Evolutionary conservation across 2,797 vertebrate species (phyloP).

Genomic region (Intellagama lesueurii): DNA sequence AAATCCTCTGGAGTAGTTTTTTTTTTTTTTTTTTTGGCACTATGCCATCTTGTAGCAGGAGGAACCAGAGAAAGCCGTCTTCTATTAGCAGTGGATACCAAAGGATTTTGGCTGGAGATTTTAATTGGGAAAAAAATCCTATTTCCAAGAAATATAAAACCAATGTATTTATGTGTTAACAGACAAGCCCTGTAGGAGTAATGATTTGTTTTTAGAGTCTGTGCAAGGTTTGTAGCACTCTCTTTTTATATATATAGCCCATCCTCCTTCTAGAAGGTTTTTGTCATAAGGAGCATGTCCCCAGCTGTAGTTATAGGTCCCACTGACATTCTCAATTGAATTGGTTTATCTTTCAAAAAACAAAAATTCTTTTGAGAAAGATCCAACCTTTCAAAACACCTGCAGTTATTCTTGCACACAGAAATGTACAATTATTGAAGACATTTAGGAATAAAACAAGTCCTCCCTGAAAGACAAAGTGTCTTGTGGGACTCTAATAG

Average conservation of each 20-base stretch:
- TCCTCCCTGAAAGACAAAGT: background rate
- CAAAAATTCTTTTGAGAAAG: no score
- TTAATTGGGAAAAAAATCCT: background rate
- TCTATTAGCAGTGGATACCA: no score
- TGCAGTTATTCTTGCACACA: background rate
- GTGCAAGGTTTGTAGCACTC: no score
- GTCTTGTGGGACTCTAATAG: background rate
- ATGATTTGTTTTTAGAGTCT: no score
- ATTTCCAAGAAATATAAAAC: background rate
- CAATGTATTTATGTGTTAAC: background rate
- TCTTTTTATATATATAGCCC: background rate
- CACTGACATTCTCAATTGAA: background rate
- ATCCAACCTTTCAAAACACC: background rate
- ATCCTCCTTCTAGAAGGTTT: background rate
- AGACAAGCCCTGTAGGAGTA: background rate
- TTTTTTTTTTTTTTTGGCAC: no score
- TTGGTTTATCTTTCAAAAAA: background rate
- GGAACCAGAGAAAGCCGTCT: no score
- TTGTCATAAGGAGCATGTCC: background rate
- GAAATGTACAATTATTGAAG: accelerated
- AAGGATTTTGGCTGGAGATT: no score
- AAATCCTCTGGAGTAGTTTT: no score
- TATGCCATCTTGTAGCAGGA: no score
- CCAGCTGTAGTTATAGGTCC: no score
- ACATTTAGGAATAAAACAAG: background rate